A percentile compares a stretch with the other conserved stretches of the same genome.
Evolutionary conservation across 2,888 invertebrate species (phyloP).

Genomic region (Nomada lathburiana): DNA sequence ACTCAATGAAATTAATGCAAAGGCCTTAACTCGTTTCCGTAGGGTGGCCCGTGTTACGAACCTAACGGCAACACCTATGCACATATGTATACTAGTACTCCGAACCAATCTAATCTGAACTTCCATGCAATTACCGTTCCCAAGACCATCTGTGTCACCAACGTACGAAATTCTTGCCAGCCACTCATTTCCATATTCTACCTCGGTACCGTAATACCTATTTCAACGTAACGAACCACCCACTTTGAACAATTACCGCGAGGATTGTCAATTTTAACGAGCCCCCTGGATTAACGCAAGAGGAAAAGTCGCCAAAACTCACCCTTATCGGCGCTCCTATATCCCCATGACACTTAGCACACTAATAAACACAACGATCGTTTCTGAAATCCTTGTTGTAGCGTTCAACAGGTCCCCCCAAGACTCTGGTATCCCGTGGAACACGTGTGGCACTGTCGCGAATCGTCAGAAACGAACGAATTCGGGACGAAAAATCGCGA

Average conservation of each 20-base stretch:
- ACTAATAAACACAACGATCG: constrained; percentile 63
- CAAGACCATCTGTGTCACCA: neutral
- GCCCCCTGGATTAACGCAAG: no score
- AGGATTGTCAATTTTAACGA: no score
- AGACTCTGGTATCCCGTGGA: constrained; percentile 35
- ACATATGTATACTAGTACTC: neutral
- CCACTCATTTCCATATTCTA: no score
- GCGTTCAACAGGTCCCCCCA: neutral
- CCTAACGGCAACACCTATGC: constrained; percentile 1
- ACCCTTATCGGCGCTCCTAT: constrained; percentile 72
- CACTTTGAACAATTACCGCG: no score
- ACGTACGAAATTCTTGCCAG: no score
- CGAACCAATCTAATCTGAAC: neutral
- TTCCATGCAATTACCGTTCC: neutral
- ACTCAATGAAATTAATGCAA: constrained; percentile 34
- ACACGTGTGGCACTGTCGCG: constrained; percentile 58
- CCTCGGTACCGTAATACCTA: no score
- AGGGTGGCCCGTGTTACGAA: neutral
- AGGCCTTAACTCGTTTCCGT: constrained; percentile 21
- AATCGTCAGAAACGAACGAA: neutral
- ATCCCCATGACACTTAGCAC: constrained; percentile 77
- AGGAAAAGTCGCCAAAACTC: constrained; percentile 40
- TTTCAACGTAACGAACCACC: no score
- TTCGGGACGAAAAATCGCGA: constrained; percentile 12
- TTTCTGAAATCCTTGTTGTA: constrained; percentile 34